Percentiles rank a stretch among this genome's conserved stretches.
Conservation (phyloP, 2,113 vertebrate species). For the Apodemus speciosus region DNA sequence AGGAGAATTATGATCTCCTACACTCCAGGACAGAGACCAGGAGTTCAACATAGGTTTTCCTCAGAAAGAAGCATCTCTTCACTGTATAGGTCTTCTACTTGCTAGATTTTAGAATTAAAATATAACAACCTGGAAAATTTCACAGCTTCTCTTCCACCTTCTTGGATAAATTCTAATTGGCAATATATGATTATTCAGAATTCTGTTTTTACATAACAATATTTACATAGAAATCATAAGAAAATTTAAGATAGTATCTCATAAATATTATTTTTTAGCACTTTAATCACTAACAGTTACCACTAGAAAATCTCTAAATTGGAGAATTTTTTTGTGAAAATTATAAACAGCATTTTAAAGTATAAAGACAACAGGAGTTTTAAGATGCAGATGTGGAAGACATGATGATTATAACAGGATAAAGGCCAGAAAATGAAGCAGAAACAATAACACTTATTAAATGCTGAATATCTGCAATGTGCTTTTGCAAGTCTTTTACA, state of each 20-base stretch:
- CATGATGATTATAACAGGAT: not conserved
- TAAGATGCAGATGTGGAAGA: not conserved
- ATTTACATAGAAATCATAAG: conserved; percentile 8
- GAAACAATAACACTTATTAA: not conserved
- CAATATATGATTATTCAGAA: conserved; percentile 16
- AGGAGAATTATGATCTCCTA: not conserved
- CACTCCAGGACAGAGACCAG: not conserved
- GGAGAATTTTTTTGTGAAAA: not conserved
- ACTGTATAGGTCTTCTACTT: not conserved
- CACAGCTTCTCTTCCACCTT: not conserved
- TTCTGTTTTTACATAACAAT: not conserved
- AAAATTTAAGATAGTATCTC: not conserved
- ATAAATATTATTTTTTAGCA: not conserved
- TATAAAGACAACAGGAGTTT: not conserved
- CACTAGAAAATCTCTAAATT: conserved; percentile 8
- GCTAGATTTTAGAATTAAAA: conserved; percentile 35
- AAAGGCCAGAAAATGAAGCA: not conserved
- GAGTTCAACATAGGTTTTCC: not conserved
- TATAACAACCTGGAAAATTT: not conserved
- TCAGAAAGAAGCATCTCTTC: not conserved
- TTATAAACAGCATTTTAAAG: not conserved
- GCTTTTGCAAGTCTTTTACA: not conserved
- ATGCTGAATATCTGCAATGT: not conserved
- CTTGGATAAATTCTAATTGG: not conserved
- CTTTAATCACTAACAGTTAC: not conserved